Evolutionary conservation across 2,797 vertebrate species (phyloP).

Genomic region (Phalanger gymnotis): DNA sequence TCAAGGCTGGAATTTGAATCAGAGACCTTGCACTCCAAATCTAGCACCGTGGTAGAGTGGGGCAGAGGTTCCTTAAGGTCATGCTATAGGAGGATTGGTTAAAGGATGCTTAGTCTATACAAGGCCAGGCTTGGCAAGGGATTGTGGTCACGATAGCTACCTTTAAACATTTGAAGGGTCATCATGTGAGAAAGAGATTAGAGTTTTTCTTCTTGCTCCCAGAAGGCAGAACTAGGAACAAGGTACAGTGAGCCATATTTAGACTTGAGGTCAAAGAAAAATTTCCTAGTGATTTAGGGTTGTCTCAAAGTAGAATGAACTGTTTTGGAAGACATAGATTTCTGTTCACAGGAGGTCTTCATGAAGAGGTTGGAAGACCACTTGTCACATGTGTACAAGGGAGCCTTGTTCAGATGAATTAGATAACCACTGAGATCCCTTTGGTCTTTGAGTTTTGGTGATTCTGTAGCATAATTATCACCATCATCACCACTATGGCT

Average conservation of each 20-base stretch:
- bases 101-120: neutral
- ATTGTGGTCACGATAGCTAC: neutral
- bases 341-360: neutral
- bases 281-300: neutral
- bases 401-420: neutral
- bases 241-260: neutral
- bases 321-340: neutral
- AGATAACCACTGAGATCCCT: neutral
- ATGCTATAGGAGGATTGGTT: neutral
- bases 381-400: neutral
- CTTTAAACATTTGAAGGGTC: neutral
- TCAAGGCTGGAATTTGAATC: neutral
- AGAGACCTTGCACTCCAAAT: neutral
- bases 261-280: neutral
- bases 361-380: neutral
- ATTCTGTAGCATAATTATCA: neutral
- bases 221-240: neutral
- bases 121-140: neutral
- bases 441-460: neutral
- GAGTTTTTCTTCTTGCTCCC: neutral
- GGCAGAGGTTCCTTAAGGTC: too few species aligned
- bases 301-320: neutral
- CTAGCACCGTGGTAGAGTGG: neutral
- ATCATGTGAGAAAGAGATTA: neutral
- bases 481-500: neutral